Evolutionary conservation across 1,140 invertebrate genomes (phyloP), one percentile per base, ranked within the genome.

Genomic region (Drosophila ironensis): DNA sequence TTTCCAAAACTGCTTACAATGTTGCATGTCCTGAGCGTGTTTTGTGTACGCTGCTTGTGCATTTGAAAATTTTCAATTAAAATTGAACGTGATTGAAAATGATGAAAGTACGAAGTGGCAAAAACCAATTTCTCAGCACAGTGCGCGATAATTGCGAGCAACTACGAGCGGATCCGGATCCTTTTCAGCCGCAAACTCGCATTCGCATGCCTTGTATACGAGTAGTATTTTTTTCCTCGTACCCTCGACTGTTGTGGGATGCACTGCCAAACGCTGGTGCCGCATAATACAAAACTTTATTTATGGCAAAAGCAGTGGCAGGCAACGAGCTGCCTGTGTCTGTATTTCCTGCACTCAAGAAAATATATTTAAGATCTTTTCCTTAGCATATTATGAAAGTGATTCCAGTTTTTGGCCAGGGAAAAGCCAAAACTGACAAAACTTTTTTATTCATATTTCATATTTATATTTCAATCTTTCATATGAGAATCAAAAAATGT

Each of bases 21-120:
- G 60, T 64, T 64, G 60, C 54, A 51, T 16, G 33, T 24, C 19
- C 12, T 0, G 3, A 30, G 22, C 57, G 17, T 77, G 53, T 46
- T 46, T 77, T 57, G 46, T 51, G 46, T 57, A 20, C 30, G 42
- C 11, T 47, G 28, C 2, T 20, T 59, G n/a, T n/a, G 59, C 69
- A 75, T 64, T 64, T 64, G 66, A 75, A 61, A 71, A 75, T 87
- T 86, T 86, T 86, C 80, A 86, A 86, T 86, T 86, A 86, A 86
- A 86, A 86, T 86, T 86, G 81, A 86, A 78, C 80, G 57, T 87
- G 80, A 86, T 86, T 86, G 80, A 86, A 86, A 86, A 86, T 86
- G 75, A 80, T 75, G 81, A 86, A 80, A 86, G 81, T 86, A 74
- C 81, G 75, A 86, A 87, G 80, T 86, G 80, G 80, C 80, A 86